Base-by-base conservation (phyloP, 2,888 invertebrate species). In the Leptinotarsa juncta region DNA sequence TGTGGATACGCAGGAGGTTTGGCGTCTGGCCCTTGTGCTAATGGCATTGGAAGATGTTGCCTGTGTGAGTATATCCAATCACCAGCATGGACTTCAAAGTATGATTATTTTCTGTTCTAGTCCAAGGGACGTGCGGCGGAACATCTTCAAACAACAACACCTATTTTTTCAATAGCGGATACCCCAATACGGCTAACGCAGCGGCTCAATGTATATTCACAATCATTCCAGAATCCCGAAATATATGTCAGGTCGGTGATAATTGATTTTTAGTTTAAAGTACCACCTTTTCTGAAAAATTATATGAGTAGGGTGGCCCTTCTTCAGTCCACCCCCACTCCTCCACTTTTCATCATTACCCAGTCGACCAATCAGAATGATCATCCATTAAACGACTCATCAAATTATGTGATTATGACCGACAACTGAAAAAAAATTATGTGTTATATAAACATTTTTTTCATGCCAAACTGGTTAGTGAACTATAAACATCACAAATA, bases 91-190 rank as follows among this genome's bases (percentile, higher is more conserved):
- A 51, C 1, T 51, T 51, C 15, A 16, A 51, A n/a, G 5, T 51
- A 15, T 16, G 15, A 51, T n/a, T 15, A 16, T 51, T 51, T n/a
- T 16, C 7, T 50, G 3, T 67, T 67, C 23, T 12, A 96, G 96
- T 94, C 84, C 91, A 93, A 81, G 90, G 91, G 81, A 89, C 92
- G 0, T 96, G 96, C 81, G 95, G 95, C 3, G 87, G 90, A 0
- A 90, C 91, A 0, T 93, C 94, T 0, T 90, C 91, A 67, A 91
- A 92, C 68, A 96, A 96, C 86, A 95, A 95, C 83, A 96, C 96
- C 0, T 96, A 96, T 85, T 96, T 96, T 86, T 91, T 92, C 15
- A 96, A 94, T 84, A 93, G 93, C 0, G 92, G 91, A 3, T 96
- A 93, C 87, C 96, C 96, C 0, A 90, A 91, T 0, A 90, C 93